Conservation (phyloP, 2,797 vertebrate genomes). For the Lithobates sylvaticus region DNA sequence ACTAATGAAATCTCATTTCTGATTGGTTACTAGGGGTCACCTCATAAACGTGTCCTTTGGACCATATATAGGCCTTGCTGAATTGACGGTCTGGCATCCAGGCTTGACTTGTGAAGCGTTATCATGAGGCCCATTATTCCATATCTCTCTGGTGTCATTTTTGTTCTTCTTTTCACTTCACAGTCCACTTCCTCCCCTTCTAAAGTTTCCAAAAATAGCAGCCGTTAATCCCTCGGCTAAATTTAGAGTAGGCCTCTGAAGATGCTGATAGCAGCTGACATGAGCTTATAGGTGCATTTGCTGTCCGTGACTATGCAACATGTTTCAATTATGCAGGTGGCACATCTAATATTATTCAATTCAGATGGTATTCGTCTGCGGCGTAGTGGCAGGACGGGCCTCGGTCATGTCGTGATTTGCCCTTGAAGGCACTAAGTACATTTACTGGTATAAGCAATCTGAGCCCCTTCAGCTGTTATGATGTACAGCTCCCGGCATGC, state of each 20-base stretch:
- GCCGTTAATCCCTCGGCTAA: background rate
- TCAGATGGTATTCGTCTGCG: background rate
- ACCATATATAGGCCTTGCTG: background rate
- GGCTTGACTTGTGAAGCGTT: background rate
- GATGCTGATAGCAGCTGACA: constrained; percentile 2
- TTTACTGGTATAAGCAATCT: background rate
- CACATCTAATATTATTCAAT: background rate
- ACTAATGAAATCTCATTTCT: background rate
- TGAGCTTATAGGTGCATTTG: constrained; percentile 13
- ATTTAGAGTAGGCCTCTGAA: background rate
- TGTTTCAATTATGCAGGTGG: constrained; percentile 2
- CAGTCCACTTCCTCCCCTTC: background rate
- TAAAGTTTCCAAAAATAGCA: constrained; percentile 20
- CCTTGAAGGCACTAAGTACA: background rate
- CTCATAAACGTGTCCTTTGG: background rate
- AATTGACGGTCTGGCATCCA: background rate
- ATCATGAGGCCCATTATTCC: background rate
- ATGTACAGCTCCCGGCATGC: background rate
- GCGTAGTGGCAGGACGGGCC: background rate
- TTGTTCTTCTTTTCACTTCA: background rate
- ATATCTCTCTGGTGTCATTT: background rate
- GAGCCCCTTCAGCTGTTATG: background rate
- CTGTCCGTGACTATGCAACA: background rate
- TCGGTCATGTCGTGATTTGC: background rate
- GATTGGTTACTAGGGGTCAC: background rate